These are phyloP conservation scores for Dendrocincla fuliginosa DNA, from an alignment of 2,797 vertebrate genomes.

Conservation along the genomic window DNA sequence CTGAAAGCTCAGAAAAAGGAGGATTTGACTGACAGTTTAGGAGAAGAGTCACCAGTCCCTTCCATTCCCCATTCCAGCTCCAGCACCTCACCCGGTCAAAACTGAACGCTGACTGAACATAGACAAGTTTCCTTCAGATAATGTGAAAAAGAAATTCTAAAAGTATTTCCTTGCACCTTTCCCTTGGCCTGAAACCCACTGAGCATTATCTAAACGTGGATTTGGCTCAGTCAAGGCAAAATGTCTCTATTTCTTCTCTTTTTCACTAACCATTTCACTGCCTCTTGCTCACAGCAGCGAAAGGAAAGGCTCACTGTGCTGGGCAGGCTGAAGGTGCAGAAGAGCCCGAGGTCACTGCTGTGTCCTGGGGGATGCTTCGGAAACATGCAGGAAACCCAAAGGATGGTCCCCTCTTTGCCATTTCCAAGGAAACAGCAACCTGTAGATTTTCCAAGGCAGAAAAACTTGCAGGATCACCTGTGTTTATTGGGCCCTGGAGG, in stretches of 20 bases:
- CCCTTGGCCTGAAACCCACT: not conserved
- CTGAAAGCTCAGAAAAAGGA: not conserved
- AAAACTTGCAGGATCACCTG: not conserved
- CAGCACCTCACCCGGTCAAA: not conserved
- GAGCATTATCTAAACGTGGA: not conserved
- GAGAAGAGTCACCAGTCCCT: not conserved
- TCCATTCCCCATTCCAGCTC: not conserved
- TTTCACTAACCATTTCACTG: not conserved
- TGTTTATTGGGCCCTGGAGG: not conserved
- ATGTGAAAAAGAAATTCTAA: fast-evolving
- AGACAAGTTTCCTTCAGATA: not conserved
- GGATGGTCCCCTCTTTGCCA: not conserved
- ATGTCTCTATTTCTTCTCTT: not conserved
- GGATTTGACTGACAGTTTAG: not conserved
- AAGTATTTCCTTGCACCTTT: not conserved
- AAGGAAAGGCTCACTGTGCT: fast-evolving
- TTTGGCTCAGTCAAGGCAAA: not conserved
- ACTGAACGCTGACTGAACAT: not conserved
- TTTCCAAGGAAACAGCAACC: not conserved
- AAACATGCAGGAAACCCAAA: not conserved
- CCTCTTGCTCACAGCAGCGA: not conserved
- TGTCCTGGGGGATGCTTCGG: not conserved
- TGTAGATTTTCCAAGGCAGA: not conserved
- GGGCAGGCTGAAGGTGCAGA: not conserved
- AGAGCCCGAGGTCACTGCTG: not conserved